Evolutionary conservation across 2,888 invertebrate genomes (phyloP).

Genomic region (Trissolcus japonicus): DNA sequence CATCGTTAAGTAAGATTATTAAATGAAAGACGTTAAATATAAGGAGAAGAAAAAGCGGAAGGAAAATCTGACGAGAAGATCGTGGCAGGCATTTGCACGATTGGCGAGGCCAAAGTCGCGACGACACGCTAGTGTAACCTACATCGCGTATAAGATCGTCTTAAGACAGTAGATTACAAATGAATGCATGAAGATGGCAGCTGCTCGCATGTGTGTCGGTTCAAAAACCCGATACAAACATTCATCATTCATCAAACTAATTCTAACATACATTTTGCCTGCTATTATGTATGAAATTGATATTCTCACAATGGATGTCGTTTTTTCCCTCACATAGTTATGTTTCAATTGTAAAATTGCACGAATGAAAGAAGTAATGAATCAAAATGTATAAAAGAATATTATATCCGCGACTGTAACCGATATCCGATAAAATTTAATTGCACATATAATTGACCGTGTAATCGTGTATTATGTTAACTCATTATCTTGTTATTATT

Average conservation of each 20-base stretch:
- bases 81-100: constrained; percentile 39
- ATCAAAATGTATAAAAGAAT: no score
- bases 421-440: no score
- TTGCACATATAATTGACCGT: no score
- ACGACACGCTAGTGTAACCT: constrained; percentile 53
- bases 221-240: neutral
- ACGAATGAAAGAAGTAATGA: no score
- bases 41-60: constrained; percentile 49
- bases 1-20: no score
- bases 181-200: constrained; percentile 31
- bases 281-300: no score
- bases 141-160: constrained; percentile 47
- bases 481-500: no score
- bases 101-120: constrained; percentile 49
- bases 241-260: neutral
- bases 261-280: neutral
- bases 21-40: constrained; percentile 38
- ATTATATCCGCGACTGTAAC: no score
- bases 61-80: constrained; percentile 44
- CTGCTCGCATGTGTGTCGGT: neutral
- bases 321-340: no score
- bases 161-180: constrained; percentile 50
- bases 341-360: no score
- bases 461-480: no score
- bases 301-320: no score